Evolutionary conservation across 2,113 vertebrate species (phyloP), one percentile per base, ranked within the genome.

Genomic region (Engraulis encrasicolus): DNA sequence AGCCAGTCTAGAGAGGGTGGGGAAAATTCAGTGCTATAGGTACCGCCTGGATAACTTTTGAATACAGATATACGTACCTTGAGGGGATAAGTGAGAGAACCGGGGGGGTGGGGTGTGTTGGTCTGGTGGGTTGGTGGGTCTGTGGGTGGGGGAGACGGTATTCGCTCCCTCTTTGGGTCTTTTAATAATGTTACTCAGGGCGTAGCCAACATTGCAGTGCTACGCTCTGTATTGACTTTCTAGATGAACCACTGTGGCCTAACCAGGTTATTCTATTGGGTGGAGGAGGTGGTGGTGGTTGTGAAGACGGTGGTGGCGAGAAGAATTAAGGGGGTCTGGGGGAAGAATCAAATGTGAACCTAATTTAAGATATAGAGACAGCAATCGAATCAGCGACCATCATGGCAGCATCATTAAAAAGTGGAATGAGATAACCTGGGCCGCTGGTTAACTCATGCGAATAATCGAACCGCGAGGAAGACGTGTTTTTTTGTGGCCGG

Each of bases 11-110:
- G 11, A 71, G 34, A n/a, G n/a, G n/a, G n/a, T n/a, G n/a, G 66
- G 66, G 12, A 74, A 17, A 15, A 15, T 14, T 15, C 66, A 34
- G 27, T 5, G 23, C 66, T 74, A 71, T 23, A 61, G 27, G 27
- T 27, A 31, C 40, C 87, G 86, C 88, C 2, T 50, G 49, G 38
- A 18, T 88, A 86, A 91, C 84, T 86, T 88, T 89, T 87, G 80
- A 20, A 86, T 79, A 79, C 48, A 0, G 19, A 84, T 83, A 61
- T 4, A n/a, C n/a, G n/a, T n/a, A 74, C 66, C 66, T 74, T 74
- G 27, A 74, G 66, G 66, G 27, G 66, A 74, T 23, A 17, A 1
- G 7, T 54, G 52, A 5, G 23, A 61, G 11, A n/a, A 11, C 23
- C 6, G 27, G 58, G 58, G 9, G 58, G n/a, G n/a, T n/a, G n/a